phyloP scores from a whole-genome alignment of 1,140 invertebrate species.

The Nixonia krombeini region DNA sequence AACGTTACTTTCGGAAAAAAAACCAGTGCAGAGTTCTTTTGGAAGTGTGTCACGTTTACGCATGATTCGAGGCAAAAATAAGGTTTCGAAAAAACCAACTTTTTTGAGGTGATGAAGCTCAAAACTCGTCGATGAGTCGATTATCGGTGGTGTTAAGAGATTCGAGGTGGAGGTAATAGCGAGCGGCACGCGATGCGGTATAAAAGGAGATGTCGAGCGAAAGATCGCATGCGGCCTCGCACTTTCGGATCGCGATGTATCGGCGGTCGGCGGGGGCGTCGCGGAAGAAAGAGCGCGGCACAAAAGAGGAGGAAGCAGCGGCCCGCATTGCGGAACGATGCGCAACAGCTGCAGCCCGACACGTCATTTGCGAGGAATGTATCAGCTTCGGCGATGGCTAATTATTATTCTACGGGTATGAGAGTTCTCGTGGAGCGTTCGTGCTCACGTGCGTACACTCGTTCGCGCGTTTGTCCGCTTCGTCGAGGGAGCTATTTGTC shows the following conservation, averaged over 20 bases:
- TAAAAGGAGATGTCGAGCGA: slow-evolving; percentile 21
- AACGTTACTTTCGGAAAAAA: too few relatives aligned
- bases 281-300: slow-evolving; percentile 1
- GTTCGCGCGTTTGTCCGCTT: slow-evolving; percentile 27
- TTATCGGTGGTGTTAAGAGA: slow-evolving; percentile 5
- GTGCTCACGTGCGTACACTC: slow-evolving; percentile 41
- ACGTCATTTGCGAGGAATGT: slow-evolving; percentile 67
- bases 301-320: slow-evolving; percentile 36
- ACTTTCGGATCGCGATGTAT: slow-evolving; percentile 31
- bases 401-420: slow-evolving; percentile 66
- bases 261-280: slow-evolving; percentile 34
- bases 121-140: slow-evolving; percentile 11
- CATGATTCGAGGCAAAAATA: too few relatives aligned
- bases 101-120: too few relatives aligned
- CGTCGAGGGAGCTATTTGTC: slow-evolving; percentile 42
- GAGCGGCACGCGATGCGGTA: slow-evolving; percentile 25
- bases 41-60: too few relatives aligned
- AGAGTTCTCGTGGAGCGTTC: slow-evolving; percentile 36
- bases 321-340: slow-evolving; percentile 67
- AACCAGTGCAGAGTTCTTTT: too few relatives aligned
- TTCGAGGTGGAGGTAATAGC: slow-evolving; percentile 20
- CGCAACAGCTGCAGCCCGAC: slow-evolving; percentile 67
- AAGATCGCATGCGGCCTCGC: slow-evolving; percentile 33
- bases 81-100: too few relatives aligned
- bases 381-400: slow-evolving; percentile 61